Base-by-base conservation (phyloP, 2,888 invertebrate species). In the Yponomeuta evonymella region DNA sequence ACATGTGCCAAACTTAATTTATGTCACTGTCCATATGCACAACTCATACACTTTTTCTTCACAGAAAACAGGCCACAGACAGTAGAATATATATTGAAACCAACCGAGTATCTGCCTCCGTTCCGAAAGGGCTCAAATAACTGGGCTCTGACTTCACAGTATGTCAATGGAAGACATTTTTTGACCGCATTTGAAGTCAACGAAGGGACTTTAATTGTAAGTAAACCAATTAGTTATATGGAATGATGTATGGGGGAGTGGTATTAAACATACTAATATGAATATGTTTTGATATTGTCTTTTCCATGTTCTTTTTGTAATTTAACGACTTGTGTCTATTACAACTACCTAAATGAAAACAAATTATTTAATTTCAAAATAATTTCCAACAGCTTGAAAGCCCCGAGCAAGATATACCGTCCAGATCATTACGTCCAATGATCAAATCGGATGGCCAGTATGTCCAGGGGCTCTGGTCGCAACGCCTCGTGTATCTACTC, bases 111-210 rank as follows among this genome's bases (percentile, higher is more conserved):
- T 76, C 76, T 90, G 70, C 90, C 90, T 29, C 74, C 83, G 64
- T 90, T 87, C 75, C 81, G 89, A 9, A 91, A 90, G 74, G 87
- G 88, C 4, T 87, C 88, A 5, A 90, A 90, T 70, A 88, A 88
- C 73, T 92, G 93, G 92, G 83, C 89, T 2, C 76, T 93, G 51
- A 85, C 87, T 66, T 88, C 90, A n/a, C 92, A 93, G 71, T 92
- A 90, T 85, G 92, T 92, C 0, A 89, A 88, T 79, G 93, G 93
- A 30, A 82, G 90, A 76, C 92, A 92, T 80, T 93, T 92, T 72
- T 79, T 93, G 23, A 90, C 92, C 70, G 90, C 92, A 6, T 92
- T 92, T 79, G 91, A 92, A 75, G 76, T 90, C 51, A 90, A 87
- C 80, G 90, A 90, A 79, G 92, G 92, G 30, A 90, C 88, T 72